Conservation (phyloP, 2,113 vertebrate genomes). For the Sylvicapra grimmia region DNA sequence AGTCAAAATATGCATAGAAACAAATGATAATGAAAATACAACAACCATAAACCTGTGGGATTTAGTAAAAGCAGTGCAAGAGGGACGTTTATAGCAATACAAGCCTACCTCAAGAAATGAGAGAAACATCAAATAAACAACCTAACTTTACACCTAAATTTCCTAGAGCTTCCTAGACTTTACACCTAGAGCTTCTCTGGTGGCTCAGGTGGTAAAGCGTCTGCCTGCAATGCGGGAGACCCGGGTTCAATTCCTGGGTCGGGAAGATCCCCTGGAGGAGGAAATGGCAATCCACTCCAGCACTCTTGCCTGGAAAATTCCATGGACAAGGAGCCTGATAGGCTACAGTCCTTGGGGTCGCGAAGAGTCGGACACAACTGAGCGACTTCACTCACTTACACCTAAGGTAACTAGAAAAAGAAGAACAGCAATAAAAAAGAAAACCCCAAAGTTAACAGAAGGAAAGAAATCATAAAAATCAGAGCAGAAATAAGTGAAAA, state of each 20-base stretch:
- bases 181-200: too few species aligned
- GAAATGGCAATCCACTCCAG: too few species aligned
- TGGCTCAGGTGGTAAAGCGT: too few species aligned
- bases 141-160: background rate
- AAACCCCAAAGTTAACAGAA: background rate
- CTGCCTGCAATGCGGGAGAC: too few species aligned
- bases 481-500: background rate
- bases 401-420: background rate
- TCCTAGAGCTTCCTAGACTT: too few species aligned
- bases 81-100: background rate
- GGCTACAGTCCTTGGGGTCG: too few species aligned
- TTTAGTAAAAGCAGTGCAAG: background rate
- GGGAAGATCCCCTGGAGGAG: too few species aligned
- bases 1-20: background rate
- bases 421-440: background rate
- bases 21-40: background rate
- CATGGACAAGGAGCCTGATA: too few species aligned
- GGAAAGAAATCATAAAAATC: background rate
- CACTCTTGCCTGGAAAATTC: too few species aligned
- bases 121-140: background rate
- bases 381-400: background rate
- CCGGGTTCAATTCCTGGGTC: fast-evolving
- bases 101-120: background rate
- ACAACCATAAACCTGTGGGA: background rate
- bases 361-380: too few species aligned